Percentiles rank a stretch among this genome's conserved stretches.
phyloP scores from a whole-genome alignment of 2,113 vertebrate genomes.

The Salvelinus alpinus region DNA sequence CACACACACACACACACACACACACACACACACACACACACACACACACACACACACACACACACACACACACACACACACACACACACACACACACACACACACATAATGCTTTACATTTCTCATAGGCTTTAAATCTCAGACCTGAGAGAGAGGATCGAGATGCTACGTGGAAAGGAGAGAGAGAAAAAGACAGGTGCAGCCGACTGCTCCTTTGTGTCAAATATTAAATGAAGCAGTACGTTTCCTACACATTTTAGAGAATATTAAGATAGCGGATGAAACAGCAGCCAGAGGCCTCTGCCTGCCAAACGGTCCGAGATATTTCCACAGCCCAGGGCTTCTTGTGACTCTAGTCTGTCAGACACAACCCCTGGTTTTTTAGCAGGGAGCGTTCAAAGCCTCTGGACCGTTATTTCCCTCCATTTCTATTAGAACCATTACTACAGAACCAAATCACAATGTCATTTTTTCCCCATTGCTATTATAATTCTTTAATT shows the following conservation, averaged over 20 bases:
- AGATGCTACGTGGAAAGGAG: too few relatives aligned
- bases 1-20: too few relatives aligned
- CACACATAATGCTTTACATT: not conserved
- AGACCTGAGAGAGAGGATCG: too few relatives aligned
- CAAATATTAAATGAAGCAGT: slow-evolving; percentile 67
- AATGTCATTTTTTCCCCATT: slow-evolving; percentile 41
- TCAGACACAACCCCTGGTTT: slow-evolving; percentile 57
- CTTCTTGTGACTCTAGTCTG: slow-evolving; percentile 25
- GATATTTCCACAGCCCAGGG: slow-evolving; percentile 32
- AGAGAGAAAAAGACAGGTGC: slow-evolving; percentile 53
- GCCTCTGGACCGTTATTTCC: slow-evolving; percentile 57
- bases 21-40: too few relatives aligned
- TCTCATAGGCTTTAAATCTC: slow-evolving; percentile 46
- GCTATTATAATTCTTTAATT: slow-evolving; percentile 66
- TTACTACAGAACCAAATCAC: slow-evolving; percentile 65
- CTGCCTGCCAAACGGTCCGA: too few relatives aligned
- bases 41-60: too few relatives aligned
- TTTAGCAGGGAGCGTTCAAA: slow-evolving; percentile 40
- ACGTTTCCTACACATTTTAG: slow-evolving; percentile 72
- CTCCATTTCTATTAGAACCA: slow-evolving; percentile 48
- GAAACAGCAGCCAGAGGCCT: slow-evolving; percentile 46
- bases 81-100: too few relatives aligned
- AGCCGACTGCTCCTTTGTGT: slow-evolving; percentile 57
- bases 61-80: too few relatives aligned
- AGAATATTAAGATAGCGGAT: slow-evolving; percentile 63